Conservation (phyloP, 2,797 vertebrate species). For the Carcharodon carcharias region DNA sequence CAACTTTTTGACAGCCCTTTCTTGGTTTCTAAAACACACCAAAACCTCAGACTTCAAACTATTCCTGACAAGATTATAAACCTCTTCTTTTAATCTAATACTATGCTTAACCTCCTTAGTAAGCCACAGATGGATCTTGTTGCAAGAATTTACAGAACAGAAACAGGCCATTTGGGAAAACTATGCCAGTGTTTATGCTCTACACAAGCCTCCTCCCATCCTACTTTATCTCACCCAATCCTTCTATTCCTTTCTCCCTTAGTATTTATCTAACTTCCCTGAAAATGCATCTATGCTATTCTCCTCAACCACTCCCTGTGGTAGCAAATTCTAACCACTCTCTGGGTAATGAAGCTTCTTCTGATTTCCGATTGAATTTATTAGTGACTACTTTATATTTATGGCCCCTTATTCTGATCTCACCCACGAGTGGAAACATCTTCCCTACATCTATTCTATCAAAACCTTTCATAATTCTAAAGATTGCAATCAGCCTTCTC, state of each 20-base stretch:
- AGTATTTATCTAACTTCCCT: neutral
- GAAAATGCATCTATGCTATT: neutral
- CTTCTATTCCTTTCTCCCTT: too few species aligned
- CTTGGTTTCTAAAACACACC: too few species aligned
- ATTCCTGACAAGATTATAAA: too few species aligned
- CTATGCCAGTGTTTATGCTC: neutral
- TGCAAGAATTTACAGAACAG: neutral
- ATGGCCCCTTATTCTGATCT: neutral
- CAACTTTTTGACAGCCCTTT: too few species aligned
- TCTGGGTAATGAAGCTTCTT: neutral
- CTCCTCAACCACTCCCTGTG: neutral
- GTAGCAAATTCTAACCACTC: neutral
- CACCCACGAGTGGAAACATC: neutral
- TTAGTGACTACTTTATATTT: neutral
- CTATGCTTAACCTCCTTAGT: too few species aligned
- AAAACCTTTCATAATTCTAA: neutral
- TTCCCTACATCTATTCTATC: neutral
- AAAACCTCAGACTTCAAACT: too few species aligned
- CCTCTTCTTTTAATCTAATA: too few species aligned
- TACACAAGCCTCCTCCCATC: neutral
- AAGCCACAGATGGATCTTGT: too few species aligned
- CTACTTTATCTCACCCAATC: neutral
- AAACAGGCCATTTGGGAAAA: neutral
- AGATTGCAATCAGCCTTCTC: neutral
- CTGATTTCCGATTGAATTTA: neutral